Percentiles rank a stretch among this genome's conserved stretches.
Evolutionary conservation across 2,113 vertebrate species (phyloP).

Genomic region (Guaruba guarouba): DNA sequence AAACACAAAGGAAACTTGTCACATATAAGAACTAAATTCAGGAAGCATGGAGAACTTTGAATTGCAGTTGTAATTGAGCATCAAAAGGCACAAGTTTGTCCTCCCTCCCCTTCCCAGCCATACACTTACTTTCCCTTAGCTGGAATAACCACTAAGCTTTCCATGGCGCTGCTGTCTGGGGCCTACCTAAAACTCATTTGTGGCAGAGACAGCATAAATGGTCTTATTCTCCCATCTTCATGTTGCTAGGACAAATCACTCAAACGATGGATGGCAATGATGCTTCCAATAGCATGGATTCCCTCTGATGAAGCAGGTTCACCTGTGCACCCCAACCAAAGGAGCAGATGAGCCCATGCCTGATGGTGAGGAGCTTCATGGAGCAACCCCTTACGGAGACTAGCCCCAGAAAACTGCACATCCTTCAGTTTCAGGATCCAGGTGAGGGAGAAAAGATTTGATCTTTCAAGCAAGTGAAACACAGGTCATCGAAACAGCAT

Average conservation of each 20-base stretch:
- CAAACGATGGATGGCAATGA: background rate
- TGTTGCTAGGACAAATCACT: background rate
- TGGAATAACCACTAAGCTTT: background rate
- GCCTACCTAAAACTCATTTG: background rate
- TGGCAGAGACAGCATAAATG: background rate
- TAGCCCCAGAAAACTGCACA: background rate
- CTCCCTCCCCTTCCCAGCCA: background rate
- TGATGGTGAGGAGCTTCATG: rapidly evolving
- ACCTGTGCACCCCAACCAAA: background rate
- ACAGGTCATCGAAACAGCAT: background rate
- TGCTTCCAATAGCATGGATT: background rate
- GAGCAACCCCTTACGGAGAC: background rate
- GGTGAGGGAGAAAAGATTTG: background rate
- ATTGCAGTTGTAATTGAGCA: background rate
- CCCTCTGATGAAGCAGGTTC: background rate
- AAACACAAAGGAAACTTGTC: background rate
- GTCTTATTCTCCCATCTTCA: background rate
- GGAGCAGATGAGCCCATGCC: background rate
- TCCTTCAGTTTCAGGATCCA: background rate
- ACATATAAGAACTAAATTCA: background rate
- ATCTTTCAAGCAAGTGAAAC: background rate
- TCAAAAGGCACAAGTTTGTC: background rate
- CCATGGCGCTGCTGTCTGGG: background rate
- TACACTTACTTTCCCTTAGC: background rate
- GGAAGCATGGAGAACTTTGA: background rate